These are phyloP conservation scores for Plagodis pulveraria DNA, from an alignment of 2,888 invertebrate species.

Conservation along the genomic window DNA sequence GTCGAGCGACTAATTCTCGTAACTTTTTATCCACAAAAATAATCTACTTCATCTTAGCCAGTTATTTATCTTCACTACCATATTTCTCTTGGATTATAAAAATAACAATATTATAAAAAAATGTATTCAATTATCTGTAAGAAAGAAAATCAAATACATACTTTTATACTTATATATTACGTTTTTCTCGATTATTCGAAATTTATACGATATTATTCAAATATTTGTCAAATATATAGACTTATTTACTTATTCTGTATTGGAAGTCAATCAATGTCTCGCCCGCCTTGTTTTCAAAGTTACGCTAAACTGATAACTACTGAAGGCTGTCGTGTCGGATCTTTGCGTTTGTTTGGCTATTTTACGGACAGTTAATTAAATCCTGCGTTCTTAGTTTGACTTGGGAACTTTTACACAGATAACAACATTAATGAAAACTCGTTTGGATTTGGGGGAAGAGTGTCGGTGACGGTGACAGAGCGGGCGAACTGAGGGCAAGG, in stretches of 20 bases:
- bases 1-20: too few species aligned
- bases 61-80: too few species aligned
- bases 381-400: constrained; percentile 72
- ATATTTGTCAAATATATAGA: constrained; percentile 3
- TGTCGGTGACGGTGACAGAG: constrained; percentile 72
- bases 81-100: too few species aligned
- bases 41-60: too few species aligned
- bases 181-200: not conserved
- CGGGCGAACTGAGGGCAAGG: constrained; percentile 41
- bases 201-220: not conserved
- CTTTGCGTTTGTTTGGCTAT: constrained; percentile 67
- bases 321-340: constrained; percentile 55
- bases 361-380: constrained; percentile 82
- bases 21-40: too few species aligned
- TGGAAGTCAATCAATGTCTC: constrained; percentile 53
- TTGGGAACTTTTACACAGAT: constrained; percentile 80
- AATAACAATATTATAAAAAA: too few species aligned
- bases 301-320: constrained; percentile 47
- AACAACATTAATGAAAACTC: constrained; percentile 83
- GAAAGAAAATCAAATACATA: too few species aligned
- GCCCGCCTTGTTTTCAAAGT: constrained; percentile 47
- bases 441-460: constrained; percentile 76
- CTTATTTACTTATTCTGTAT: constrained; percentile 25
- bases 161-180: too few species aligned
- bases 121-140: too few species aligned